Evolutionary conservation across 2,113 vertebrate species (phyloP).

Genomic region (Xenopus laevis): DNA sequence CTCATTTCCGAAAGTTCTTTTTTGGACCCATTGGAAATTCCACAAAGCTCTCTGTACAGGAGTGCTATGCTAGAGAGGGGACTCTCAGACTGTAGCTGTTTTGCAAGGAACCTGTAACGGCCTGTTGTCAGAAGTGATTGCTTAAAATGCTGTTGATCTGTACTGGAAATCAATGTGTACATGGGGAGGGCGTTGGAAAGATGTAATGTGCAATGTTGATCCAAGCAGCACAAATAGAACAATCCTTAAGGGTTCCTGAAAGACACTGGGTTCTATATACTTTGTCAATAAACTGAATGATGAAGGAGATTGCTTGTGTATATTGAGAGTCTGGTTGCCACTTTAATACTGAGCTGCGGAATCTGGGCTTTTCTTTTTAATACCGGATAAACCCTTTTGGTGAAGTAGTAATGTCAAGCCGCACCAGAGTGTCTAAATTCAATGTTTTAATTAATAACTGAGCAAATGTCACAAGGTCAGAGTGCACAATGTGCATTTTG

Average conservation of each 20-base stretch:
- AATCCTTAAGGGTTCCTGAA: constrained; percentile 35
- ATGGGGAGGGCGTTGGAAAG: constrained; percentile 35
- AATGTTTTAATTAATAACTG: no score
- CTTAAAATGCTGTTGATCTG: constrained; percentile 41
- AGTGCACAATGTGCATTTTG: no score
- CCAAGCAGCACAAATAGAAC: constrained; percentile 36
- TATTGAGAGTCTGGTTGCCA: fast-evolving
- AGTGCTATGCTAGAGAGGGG: constrained; percentile 12
- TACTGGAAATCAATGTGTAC: constrained; percentile 43
- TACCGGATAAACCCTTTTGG: constrained; percentile 52
- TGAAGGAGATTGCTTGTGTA: not conserved
- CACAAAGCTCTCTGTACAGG: constrained; percentile 13
- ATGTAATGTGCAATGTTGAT: constrained; percentile 39
- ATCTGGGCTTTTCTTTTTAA: constrained; percentile 51
- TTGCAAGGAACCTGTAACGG: constrained; percentile 24
- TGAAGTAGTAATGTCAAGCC: constrained; percentile 37
- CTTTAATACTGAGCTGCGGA: constrained; percentile 18
- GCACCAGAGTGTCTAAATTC: no score
- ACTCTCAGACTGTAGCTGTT: not conserved
- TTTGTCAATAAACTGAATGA: constrained; percentile 29
- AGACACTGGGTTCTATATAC: constrained; percentile 30
- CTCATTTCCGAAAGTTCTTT: constrained; percentile 39
- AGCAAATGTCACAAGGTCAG: no score
- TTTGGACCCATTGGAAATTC: constrained; percentile 24
- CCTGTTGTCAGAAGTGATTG: constrained; percentile 36